Percentiles rank a stretch among this genome's conserved stretches.
Conservation (phyloP, 2,888 invertebrate species). For the Stenchaetothrips biformis region DNA sequence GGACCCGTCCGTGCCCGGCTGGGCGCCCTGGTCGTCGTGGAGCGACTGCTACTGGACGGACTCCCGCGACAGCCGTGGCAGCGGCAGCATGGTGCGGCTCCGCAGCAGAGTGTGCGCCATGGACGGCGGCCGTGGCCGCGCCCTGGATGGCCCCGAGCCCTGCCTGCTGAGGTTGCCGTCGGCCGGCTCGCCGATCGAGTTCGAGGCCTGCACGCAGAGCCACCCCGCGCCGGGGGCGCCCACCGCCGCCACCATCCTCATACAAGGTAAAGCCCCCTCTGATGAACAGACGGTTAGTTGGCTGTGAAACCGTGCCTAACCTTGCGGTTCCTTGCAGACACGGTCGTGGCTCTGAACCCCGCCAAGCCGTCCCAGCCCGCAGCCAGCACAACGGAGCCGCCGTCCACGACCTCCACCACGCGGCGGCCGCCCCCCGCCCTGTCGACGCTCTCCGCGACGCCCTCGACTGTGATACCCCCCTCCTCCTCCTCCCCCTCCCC, state of each 20-base stretch:
- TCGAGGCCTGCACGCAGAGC: not conserved
- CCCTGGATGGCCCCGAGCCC: conserved; percentile 29
- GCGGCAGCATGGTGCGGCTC: conserved; percentile 31
- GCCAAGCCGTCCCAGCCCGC: conserved; percentile 30
- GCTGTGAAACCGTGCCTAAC: not conserved
- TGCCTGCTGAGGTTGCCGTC: conserved; percentile 33
- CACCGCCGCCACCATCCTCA: conserved; percentile 10
- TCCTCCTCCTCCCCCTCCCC: not conserved
- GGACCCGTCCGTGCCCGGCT: conserved; percentile 42
- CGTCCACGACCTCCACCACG: not conserved
- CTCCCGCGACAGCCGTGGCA: conserved; percentile 10
- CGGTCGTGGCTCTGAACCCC: conserved; percentile 30
- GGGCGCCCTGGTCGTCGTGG: conserved; percentile 41
- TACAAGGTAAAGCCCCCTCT: not conserved
- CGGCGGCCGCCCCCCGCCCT: not conserved
- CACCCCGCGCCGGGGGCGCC: not conserved
- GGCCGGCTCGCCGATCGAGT: conserved; percentile 11
- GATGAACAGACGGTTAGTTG: not conserved
- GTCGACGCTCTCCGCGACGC: not conserved
- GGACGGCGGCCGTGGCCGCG: conserved; percentile 33
- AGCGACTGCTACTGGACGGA: conserved; percentile 36
- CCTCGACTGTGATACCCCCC: conserved; percentile 2
- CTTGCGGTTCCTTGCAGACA: not conserved
- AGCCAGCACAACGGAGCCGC: not conserved
- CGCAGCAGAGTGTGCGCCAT: conserved; percentile 35